Percentiles rank a stretch among this genome's conserved stretches.
Conservation (phyloP, 2,888 invertebrate genomes). For the Penaeus monodon region DNA sequence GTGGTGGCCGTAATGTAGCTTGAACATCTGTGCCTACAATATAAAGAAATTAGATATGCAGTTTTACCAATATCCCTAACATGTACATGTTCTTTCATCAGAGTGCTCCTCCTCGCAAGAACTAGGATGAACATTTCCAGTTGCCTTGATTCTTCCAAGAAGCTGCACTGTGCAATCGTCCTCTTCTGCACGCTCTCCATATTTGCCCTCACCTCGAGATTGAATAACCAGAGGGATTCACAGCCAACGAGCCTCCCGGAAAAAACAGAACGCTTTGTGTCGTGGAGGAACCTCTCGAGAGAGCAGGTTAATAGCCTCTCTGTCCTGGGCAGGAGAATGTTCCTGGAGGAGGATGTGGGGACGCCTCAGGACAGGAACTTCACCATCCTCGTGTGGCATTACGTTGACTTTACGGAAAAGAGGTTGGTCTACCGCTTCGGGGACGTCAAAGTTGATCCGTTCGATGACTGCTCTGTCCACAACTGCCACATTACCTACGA, state of each 20-base stretch:
- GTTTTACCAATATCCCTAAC: no score
- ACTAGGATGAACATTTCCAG: no score
- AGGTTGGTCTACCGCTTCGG: constrained; percentile 75
- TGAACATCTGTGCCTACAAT: no score
- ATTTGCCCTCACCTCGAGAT: no score
- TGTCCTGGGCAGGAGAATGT: constrained; percentile 52
- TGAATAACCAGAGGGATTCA: neutral
- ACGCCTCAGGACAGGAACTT: constrained; percentile 68
- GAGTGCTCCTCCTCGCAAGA: no score
- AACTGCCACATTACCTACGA: constrained; percentile 77
- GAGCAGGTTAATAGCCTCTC: constrained; percentile 43
- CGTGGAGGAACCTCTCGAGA: constrained; percentile 49
- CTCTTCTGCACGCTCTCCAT: no score
- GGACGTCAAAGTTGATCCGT: constrained; percentile 72
- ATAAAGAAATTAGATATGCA: no score
- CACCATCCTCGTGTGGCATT: constrained; percentile 76
- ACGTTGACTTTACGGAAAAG: constrained; percentile 74
- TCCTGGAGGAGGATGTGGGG: constrained; percentile 49
- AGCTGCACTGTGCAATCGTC: no score
- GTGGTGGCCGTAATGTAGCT: no score
- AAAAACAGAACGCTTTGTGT: neutral
- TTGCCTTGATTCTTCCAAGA: no score
- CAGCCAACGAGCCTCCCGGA: neutral
- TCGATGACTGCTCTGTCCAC: constrained; percentile 75
- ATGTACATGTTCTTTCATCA: no score